Base-by-base conservation (phyloP, 2,113 vertebrate species). In the Indicator maculatus region DNA sequence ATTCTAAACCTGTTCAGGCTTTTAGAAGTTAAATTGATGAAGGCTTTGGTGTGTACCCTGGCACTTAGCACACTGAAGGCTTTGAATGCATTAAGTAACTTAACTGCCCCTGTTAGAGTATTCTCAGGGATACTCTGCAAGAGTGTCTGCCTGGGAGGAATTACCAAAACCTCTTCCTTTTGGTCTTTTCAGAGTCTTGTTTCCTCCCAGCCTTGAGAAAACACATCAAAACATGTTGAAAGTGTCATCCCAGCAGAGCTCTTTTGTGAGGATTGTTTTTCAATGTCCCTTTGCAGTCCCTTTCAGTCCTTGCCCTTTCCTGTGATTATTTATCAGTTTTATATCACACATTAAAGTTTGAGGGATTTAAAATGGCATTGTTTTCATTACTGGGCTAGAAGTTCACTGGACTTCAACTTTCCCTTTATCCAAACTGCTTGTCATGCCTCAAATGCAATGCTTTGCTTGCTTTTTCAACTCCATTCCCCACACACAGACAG, bases 121-220 rank as follows among this genome's bases (percentile, higher is more conserved):
- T 71, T 39, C 33, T 67, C 19, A 38, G 3, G 19, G 74, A 52
- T 39, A 16, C 23, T 60, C 70, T 76, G 47, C 65, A 61, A n/a
- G 9, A n/a, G 9, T 26, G 67, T 55, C 66, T 79, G 63, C 71
- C 70, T 53, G 33, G 58, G 66, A 83, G 79, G 67, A 73, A 60
- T 89, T 85, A 31, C 27, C 72, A n/a, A 82, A 87, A 44, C 63
- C 39, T 66, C 67, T 78, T 73, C 11, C 53, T 60, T 47, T 39
- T 8, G 13, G 41, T 88, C 50, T 67, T 47, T 1, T 78, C 45
- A 77, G 45, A 63, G 44, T 19, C 53, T 73, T 53, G n/a, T 77
- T 91, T 92, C 64, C 53, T 90, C 47, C 30, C 17, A 69, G 77
- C 76, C 31, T 69, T 28, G 60, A 81, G 76, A 77, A 89, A 88